These are phyloP conservation scores for Noctua janthina DNA, from an alignment of 2,888 invertebrate species.

Conservation along the genomic window DNA sequence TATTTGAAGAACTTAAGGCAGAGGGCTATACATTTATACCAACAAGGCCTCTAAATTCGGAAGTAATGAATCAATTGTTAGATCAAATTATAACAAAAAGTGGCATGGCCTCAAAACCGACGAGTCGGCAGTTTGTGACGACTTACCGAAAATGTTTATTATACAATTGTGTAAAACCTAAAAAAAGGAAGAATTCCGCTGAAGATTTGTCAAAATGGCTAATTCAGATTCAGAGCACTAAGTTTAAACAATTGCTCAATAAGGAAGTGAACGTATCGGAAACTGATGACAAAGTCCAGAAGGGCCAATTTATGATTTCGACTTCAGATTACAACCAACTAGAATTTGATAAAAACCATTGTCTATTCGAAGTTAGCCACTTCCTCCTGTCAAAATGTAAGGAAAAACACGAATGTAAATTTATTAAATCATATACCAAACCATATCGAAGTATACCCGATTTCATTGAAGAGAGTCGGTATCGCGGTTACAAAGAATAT, in stretches of 20 bases:
- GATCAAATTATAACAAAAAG: conserved; percentile 31
- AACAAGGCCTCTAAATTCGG: conserved; percentile 38
- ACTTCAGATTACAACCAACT: conserved; percentile 38
- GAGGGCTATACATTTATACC: conserved; percentile 48
- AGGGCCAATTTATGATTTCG: background rate
- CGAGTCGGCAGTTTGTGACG: conserved; percentile 29
- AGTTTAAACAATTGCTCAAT: background rate
- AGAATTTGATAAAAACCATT: background rate
- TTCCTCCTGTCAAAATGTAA: conserved; percentile 35
- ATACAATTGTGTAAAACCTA: conserved; percentile 21
- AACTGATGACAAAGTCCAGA: background rate
- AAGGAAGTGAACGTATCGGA: background rate
- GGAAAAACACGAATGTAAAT: conserved; percentile 23
- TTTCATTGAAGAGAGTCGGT: conserved; percentile 23
- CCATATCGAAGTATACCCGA: conserved; percentile 23
- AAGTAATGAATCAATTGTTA: conserved; percentile 28
- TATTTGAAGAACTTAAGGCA: conserved; percentile 36
- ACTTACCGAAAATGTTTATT: conserved; percentile 25
- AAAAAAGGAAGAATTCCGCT: background rate
- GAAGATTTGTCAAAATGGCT: conserved; percentile 31
- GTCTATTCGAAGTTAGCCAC: conserved; percentile 35
- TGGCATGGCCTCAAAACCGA: conserved; percentile 23
- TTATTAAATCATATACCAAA: conserved; percentile 21
- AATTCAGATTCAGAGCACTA: background rate
- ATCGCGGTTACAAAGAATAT: conserved; percentile 21